Conservation (phyloP, 2,797 vertebrate genomes). For the Erithacus rubecula region DNA sequence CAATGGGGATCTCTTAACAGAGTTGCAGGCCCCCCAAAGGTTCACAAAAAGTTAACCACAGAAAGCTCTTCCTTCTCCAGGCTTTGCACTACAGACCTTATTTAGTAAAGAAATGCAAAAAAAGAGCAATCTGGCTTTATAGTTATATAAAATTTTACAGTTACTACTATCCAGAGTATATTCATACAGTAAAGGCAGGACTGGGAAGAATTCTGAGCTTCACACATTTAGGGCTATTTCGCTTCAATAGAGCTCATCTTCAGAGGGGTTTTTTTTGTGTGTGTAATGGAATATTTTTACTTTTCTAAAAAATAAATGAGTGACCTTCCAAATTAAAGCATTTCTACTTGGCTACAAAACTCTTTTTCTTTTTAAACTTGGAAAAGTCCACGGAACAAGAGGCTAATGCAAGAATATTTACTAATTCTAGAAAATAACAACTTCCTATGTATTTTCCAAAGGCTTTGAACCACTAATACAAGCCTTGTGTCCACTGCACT, state of each 20-base stretch:
- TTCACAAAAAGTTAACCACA: slow-evolving; percentile 25
- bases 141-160: background rate
- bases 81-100: background rate
- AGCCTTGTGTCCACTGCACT: background rate
- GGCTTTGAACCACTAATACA: slow-evolving; percentile 18
- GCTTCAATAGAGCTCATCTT: background rate
- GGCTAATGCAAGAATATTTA: slow-evolving; percentile 13
- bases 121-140: background rate
- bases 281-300: background rate
- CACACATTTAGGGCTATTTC: background rate
- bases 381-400: slow-evolving; percentile 23
- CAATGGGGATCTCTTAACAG: background rate
- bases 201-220: background rate
- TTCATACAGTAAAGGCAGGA: background rate
- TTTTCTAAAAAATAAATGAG: background rate
- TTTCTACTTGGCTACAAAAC: background rate
- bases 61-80: background rate
- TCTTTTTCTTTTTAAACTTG: background rate
- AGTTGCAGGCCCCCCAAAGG: background rate
- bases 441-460: slow-evolving; percentile 47
- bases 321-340: background rate
- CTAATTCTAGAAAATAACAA: slow-evolving; percentile 48
- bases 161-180: background rate
- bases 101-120: background rate
- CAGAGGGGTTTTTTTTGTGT: background rate